phyloP scores from a whole-genome alignment of 2,888 invertebrate species.

The Plebejus argus region DNA sequence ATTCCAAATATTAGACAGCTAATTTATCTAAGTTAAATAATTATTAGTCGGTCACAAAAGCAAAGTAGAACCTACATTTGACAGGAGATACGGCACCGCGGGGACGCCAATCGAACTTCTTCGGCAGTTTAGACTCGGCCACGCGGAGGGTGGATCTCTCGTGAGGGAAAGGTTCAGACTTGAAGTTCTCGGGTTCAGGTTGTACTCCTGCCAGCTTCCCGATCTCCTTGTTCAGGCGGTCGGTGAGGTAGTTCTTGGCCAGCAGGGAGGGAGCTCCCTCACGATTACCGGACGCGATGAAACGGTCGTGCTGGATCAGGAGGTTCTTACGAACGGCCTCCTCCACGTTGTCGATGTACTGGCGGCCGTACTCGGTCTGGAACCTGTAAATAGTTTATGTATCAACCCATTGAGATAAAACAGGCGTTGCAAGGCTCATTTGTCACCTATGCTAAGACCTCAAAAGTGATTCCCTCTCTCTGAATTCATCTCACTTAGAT shows the following conservation, averaged over 20 bases:
- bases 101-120: conserved; percentile 65
- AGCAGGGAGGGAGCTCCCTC: conserved; percentile 59
- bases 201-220: conserved; percentile 52
- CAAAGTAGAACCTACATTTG: conserved; percentile 53
- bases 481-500: no score
- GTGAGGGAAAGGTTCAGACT: conserved; percentile 56
- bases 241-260: conserved; percentile 57
- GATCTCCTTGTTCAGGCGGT: conserved; percentile 58
- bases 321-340: conserved; percentile 64
- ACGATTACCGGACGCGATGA: conserved; percentile 61
- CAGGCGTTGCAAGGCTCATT: background rate
- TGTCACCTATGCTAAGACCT: background rate
- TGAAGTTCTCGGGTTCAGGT: conserved; percentile 39
- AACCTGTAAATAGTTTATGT: conserved; percentile 48
- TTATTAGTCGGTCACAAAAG: background rate
- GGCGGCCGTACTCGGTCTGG: conserved; percentile 50
- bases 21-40: background rate
- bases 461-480: background rate
- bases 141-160: conserved; percentile 47
- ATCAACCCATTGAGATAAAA: background rate
- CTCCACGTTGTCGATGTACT: conserved; percentile 58
- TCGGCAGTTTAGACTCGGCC: conserved; percentile 52
- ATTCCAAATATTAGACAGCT: no score
- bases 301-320: conserved; percentile 57
- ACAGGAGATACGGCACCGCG: conserved; percentile 65